phyloP scores from a whole-genome alignment of 2,113 vertebrate genomes.

The Zosterops lateralis region DNA sequence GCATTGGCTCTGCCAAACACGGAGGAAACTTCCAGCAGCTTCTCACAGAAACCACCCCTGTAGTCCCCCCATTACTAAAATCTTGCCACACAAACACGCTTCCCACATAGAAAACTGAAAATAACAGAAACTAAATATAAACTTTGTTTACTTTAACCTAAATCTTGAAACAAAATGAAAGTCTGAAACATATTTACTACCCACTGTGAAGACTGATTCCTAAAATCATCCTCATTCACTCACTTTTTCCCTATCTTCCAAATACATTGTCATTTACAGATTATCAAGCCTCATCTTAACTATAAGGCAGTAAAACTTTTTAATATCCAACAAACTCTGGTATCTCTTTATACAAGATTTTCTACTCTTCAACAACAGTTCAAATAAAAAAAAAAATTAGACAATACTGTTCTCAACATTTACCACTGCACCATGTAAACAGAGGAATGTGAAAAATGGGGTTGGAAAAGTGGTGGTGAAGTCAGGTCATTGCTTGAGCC shows the following conservation, averaged over 20 bases:
- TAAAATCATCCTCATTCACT: not conserved
- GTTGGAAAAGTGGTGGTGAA: not conserved
- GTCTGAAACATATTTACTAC: not conserved
- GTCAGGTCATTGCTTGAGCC: not conserved
- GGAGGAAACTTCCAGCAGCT: not conserved
- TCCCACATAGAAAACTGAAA: not conserved
- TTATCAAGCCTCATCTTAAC: not conserved
- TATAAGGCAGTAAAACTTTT: not conserved
- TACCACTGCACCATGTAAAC: not conserved
- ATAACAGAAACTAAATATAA: not conserved
- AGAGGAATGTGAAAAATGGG: not conserved
- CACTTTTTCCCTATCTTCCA: not conserved
- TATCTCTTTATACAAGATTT: not conserved
- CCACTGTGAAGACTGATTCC: not conserved
- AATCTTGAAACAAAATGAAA: not conserved
- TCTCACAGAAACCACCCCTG: not conserved
- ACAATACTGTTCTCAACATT: not conserved
- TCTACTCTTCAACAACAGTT: not conserved
- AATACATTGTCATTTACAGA: not conserved
- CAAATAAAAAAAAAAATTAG: not conserved
- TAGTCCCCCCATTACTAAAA: not conserved
- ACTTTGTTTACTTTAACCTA: not conserved
- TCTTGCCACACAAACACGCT: not conserved
- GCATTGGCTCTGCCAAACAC: not conserved
- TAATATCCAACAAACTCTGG: not conserved